Base-by-base conservation (phyloP, 1,140 invertebrate genomes). In the Drosophila baimaii region DNA sequence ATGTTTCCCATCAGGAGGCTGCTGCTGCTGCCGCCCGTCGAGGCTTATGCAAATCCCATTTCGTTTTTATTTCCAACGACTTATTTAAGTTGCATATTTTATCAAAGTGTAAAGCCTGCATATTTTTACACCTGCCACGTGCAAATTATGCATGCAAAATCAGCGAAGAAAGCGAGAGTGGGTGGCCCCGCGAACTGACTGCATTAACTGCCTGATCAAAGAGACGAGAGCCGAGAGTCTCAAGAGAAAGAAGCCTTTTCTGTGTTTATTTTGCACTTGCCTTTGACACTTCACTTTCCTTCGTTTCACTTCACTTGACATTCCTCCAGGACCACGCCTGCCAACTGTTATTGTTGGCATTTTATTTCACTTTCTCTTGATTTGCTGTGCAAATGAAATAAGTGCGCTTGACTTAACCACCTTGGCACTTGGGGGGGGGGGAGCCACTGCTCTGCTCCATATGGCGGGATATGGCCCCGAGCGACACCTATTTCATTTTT, bases 61-160 rank as follows among this genome's bases (percentile, higher is more conserved):
- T 51, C 44, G 44, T 77, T 62, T 58, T 68, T 39, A 52, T 39
- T 57, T 41, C 44, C 44, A 15, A 33, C 52, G 25, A 56, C 58
- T 71, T 63, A 76, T 77, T 73, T 66, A 54, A 52, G 54, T 62
- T 84, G 74, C 74, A 90, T 90, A 78, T 88, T 80, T 88, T 70
- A 88, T 84, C 84, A 90, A 89, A 89, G 85, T 73, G 66, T 68
- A 49, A 56, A 84, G 52, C 77, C 76, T 88, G 84, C 84, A 89
- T 89, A 88, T 84, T 80, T 89, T 89, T 69, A 64, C 84, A 79
- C 62, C 69, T 75, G 52, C 35, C 69, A n/a, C n/a, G 12, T 37
- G 21, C 46, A 68, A 90, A 89, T 89, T 89, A 89, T 89, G 85
- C 74, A 89, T 89, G 84, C 85, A 81, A 81, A 90, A 83, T 79